These are phyloP conservation scores for Volucella zonaria DNA, from an alignment of 2,888 invertebrate genomes.

Conservation along the genomic window DNA sequence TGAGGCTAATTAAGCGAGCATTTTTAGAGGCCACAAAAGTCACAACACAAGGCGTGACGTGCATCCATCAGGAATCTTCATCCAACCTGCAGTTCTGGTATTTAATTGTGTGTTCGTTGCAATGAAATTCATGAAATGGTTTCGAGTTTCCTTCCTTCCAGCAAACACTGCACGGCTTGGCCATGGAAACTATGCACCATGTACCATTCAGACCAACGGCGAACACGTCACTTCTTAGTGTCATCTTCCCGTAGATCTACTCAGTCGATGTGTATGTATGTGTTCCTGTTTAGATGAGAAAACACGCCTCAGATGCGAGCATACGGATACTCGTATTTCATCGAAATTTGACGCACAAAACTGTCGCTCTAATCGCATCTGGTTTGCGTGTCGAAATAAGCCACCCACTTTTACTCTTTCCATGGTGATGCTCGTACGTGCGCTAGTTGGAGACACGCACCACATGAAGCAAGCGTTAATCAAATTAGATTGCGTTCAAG, in stretches of 20 bases:
- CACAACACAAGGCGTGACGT: too few relatives aligned
- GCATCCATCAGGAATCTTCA: too few relatives aligned
- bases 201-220: too few relatives aligned
- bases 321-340: conserved; percentile 1
- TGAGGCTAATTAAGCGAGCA: conserved; percentile 6
- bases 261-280: too few relatives aligned
- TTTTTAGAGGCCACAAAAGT: background rate
- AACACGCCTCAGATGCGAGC: conserved; percentile 37
- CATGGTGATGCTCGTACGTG: conserved; percentile 5
- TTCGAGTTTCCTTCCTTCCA: too few relatives aligned
- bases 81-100: too few relatives aligned
- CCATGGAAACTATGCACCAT: too few relatives aligned
- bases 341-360: conserved; percentile 31
- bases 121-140: too few relatives aligned
- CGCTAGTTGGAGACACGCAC: conserved; percentile 37
- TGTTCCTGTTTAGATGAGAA: conserved; percentile 17
- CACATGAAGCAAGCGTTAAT: conserved; percentile 35
- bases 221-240: too few relatives aligned
- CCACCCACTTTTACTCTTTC: conserved; percentile 56
- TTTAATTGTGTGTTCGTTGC: too few relatives aligned
- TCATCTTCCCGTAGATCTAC: too few relatives aligned
- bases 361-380: conserved; percentile 7
- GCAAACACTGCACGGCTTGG: too few relatives aligned
- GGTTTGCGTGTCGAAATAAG: conserved; percentile 22
- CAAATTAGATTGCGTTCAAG: conserved; percentile 10